Evolutionary conservation across 2,797 vertebrate species (phyloP), one percentile per base, ranked within the genome.

Genomic region (Ceryle rudis): DNA sequence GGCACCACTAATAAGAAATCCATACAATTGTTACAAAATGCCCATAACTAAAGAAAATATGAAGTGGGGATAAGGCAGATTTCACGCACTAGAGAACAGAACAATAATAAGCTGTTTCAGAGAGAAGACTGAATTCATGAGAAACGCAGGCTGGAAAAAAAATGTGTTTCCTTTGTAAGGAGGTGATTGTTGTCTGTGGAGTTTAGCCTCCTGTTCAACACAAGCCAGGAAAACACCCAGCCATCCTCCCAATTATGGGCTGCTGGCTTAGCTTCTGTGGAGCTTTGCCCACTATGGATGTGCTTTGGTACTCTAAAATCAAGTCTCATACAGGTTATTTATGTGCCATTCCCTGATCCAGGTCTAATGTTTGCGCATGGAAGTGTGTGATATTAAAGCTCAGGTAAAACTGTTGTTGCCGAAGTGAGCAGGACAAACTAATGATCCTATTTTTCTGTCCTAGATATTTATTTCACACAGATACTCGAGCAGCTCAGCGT

Each of bases 401-500:
- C 22, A 46, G 29, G 23, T 18, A 21, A 73, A 52, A 11, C 16
- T 33, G 8, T 44, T 77, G 2, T 54, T 89, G 54, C 54, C 31
- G 13, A 35, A 69, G 22, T 3, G 8, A 90, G 42, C 0, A 3
- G 47, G 39, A 47, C n/a, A 31, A 81, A 42, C 16, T 41, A 51
- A 11, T 15, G 13, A 29, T 54, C 3, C 2, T 1, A 1, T 21
- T 33, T 71, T 52, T 42, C 28, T 16, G 47, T 39, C 5, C 4
- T 12, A 26, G 13, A 23, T 47, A 35, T 89, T 17, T 28, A 49
- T 83, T 87, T 70, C 60, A 31, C 14, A 4, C 10, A 60, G 69
- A n/a, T 17, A 8, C 23, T 49, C 0, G 0, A 19, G 18, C 7
- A 22, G 41, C 46, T 82, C 35, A 11, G 10, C 28, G 31, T 22